These are phyloP conservation scores for Trachymyrmex septentrionalis DNA, from an alignment of 1,140 invertebrate genomes.

Conservation along the genomic window DNA sequence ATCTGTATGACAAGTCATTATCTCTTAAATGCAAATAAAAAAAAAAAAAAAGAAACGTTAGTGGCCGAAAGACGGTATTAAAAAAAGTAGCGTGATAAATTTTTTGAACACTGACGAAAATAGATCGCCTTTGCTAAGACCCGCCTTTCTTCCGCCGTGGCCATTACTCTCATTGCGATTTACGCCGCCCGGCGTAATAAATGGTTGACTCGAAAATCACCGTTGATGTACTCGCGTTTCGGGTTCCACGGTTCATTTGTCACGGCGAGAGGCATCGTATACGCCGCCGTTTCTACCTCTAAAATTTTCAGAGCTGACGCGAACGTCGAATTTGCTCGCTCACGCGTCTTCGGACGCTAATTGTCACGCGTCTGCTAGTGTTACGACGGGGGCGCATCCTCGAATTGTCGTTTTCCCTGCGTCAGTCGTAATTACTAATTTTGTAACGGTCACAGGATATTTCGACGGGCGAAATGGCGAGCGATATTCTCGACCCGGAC, in stretches of 20 bases:
- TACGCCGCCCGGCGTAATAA: conserved; percentile 41
- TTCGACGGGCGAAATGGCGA: conserved; percentile 18
- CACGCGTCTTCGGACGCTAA: neutral
- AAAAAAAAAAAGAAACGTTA: neutral
- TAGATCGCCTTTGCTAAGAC: conserved; percentile 5
- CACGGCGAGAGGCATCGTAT: conserved; percentile 1
- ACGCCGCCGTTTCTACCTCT: neutral
- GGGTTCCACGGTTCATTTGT: conserved; percentile 40
- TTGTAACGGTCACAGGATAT: conserved; percentile 21
- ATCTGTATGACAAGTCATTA: conserved; percentile 12
- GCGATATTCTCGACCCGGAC: conserved; percentile 23
- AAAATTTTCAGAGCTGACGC: conserved; percentile 12
- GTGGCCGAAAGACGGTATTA: neutral
- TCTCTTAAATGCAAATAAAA: conserved; percentile 12
- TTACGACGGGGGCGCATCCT: neutral
- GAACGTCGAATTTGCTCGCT: neutral
- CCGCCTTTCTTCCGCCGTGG: conserved; percentile 25
- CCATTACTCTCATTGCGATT: conserved; percentile 53
- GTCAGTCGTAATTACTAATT: conserved; percentile 28
- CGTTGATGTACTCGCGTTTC: conserved; percentile 51
- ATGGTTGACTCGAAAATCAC: conserved; percentile 46
- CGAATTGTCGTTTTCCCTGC: neutral
- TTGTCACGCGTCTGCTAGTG: neutral
- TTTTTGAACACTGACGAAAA: conserved; percentile 44
- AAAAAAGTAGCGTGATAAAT: conserved; percentile 24